Evolutionary conservation across 1,140 invertebrate genomes (phyloP).

Genomic region (Plutomurus gul): DNA sequence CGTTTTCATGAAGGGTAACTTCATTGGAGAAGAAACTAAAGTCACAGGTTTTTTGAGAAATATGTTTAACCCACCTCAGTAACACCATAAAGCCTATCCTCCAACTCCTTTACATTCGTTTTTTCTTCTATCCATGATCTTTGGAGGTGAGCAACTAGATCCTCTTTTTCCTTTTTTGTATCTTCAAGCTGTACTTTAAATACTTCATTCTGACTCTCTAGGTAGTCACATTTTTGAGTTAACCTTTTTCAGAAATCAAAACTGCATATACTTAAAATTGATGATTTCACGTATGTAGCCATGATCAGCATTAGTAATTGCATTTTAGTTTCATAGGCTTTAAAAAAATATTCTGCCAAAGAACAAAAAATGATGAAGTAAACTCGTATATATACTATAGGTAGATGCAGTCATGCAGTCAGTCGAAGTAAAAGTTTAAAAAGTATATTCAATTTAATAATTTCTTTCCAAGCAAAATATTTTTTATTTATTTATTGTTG

Average conservation of each 20-base stretch:
- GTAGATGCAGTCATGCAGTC: too few relatives aligned
- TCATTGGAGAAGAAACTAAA: neutral
- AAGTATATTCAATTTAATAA: too few relatives aligned
- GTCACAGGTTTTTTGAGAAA: neutral
- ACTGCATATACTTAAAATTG: too few relatives aligned
- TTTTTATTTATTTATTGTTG: too few relatives aligned
- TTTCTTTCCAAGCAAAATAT: too few relatives aligned
- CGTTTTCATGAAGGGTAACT: neutral
- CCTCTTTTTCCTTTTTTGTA: constrained; percentile 46
- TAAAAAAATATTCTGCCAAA: neutral
- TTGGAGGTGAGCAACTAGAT: constrained; percentile 49
- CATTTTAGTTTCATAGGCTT: neutral
- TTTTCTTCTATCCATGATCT: constrained; percentile 42
- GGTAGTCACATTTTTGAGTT: constrained; percentile 47
- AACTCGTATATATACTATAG: too few relatives aligned
- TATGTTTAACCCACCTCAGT: constrained; percentile 27
- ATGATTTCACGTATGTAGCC: too few relatives aligned
- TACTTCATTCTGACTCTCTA: constrained; percentile 51
- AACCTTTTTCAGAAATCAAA: too few relatives aligned
- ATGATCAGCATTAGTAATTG: too few relatives aligned
- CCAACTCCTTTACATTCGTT: constrained; percentile 48
- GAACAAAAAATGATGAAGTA: neutral
- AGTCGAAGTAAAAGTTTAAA: too few relatives aligned
- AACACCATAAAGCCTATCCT: constrained; percentile 46
- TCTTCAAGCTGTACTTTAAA: constrained; percentile 50